Evolutionary conservation across 2,888 invertebrate species (phyloP).

Genomic region (Boloria selene): DNA sequence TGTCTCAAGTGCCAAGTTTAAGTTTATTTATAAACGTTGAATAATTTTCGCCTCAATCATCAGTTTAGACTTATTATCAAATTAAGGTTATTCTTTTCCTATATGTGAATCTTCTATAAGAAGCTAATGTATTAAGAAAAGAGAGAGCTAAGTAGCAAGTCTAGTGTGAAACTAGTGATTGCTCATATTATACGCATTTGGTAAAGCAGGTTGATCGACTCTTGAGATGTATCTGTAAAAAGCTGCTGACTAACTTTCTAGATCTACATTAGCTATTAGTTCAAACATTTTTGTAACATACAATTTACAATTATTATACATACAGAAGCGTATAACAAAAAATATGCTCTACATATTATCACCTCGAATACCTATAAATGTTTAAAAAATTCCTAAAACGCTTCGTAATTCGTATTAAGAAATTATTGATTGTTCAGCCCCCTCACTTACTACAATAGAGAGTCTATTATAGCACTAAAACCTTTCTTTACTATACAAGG

Average conservation of each 20-base stretch:
- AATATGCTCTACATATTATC: background rate
- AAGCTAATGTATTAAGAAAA: conserved; percentile 46
- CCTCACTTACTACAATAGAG: background rate
- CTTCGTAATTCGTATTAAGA: background rate
- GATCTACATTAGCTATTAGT: conserved; percentile 35
- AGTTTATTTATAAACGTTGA: conserved; percentile 26
- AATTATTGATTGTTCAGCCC: background rate
- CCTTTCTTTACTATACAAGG: background rate
- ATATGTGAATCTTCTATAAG: conserved; percentile 19
- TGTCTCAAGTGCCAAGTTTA: conserved; percentile 36
- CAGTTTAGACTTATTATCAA: background rate
- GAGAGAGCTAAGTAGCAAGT: conserved; percentile 66
- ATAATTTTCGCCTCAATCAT: conserved; percentile 1
- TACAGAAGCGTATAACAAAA: too few species aligned
- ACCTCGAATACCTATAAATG: background rate
- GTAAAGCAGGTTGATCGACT: conserved; percentile 51
- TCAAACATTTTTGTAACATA: background rate
- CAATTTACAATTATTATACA: too few species aligned
- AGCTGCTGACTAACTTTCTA: conserved; percentile 68
- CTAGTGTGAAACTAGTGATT: conserved; percentile 64
- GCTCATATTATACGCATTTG: conserved; percentile 49
- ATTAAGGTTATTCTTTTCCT: conserved; percentile 4
- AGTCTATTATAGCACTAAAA: background rate
- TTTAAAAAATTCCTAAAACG: background rate
- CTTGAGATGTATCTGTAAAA: conserved; percentile 57